These are phyloP conservation scores for Eretmocerus hayati DNA, from an alignment of 2,888 invertebrate species.

Conservation along the genomic window DNA sequence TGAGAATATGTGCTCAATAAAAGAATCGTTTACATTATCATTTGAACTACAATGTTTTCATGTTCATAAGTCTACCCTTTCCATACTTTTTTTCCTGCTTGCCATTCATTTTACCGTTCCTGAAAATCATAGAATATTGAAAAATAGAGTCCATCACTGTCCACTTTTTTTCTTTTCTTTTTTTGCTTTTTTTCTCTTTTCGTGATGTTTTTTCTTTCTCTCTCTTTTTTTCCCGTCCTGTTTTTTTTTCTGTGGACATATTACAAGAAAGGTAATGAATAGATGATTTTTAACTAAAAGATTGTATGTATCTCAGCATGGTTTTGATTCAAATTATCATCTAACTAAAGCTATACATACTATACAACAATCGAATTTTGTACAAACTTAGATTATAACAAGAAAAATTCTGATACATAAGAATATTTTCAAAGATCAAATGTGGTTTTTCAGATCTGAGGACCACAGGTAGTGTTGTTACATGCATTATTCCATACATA, in stretches of 20 bases:
- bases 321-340: too few relatives aligned
- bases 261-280: slow-evolving; percentile 39
- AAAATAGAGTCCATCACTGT: slow-evolving; percentile 46
- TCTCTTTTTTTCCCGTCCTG: slow-evolving; percentile 44
- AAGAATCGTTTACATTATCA: slow-evolving; percentile 16
- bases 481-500: too few relatives aligned
- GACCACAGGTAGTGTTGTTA: too few relatives aligned
- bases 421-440: too few relatives aligned
- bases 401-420: too few relatives aligned
- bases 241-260: slow-evolving; percentile 48
- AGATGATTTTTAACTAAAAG: too few relatives aligned
- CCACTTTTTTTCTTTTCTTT: slow-evolving; percentile 39
- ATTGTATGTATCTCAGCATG: too few relatives aligned
- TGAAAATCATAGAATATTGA: slow-evolving; percentile 42
- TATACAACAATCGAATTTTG: too few relatives aligned
- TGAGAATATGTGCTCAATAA: slow-evolving; percentile 1
- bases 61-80: slow-evolving; percentile 33
- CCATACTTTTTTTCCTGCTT: slow-evolving; percentile 24
- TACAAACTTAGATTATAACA: too few relatives aligned
- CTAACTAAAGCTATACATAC: too few relatives aligned
- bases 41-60: slow-evolving; percentile 42
- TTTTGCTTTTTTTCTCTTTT: slow-evolving; percentile 27
- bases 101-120: slow-evolving; percentile 27
- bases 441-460: too few relatives aligned
- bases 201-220: slow-evolving; percentile 16